Conservation (phyloP, 1,140 invertebrate species). For the Triops cancriformis region DNA sequence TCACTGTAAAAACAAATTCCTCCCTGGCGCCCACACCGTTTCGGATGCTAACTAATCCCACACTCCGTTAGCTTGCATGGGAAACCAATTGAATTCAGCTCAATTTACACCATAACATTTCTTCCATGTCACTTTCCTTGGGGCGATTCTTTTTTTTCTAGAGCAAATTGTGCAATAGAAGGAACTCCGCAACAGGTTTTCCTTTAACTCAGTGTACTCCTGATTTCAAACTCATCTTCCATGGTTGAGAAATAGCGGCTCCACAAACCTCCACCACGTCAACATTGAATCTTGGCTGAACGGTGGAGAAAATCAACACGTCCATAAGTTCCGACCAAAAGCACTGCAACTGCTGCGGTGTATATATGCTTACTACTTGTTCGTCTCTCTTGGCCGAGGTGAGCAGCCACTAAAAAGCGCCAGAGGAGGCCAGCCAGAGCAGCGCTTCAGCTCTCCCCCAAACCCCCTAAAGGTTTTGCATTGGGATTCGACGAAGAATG, state of each 20-base stretch:
- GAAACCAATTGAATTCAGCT: conserved; percentile 4
- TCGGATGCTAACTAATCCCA: neutral
- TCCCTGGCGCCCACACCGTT: neutral
- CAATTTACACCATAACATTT: neutral
- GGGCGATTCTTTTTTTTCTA: neutral
- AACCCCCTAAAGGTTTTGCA: neutral
- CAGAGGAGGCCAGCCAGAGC: conserved; percentile 1
- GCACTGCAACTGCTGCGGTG: neutral
- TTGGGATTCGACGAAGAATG: neutral
- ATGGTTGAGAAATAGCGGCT: neutral
- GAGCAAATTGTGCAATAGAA: neutral
- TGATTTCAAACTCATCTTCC: neutral
- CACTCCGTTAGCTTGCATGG: neutral
- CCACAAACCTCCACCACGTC: neutral
- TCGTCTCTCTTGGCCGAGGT: neutral
- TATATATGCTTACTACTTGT: neutral
- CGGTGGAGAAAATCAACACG: neutral
- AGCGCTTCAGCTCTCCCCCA: neutral
- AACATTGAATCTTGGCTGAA: neutral
- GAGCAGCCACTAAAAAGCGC: conserved; percentile 1
- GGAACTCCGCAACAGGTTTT: neutral
- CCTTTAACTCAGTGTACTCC: neutral
- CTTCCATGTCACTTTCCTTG: neutral
- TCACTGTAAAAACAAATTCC: neutral
- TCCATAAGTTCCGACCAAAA: neutral